phyloP scores from a whole-genome alignment of 2,113 vertebrate species.

The Equus quagga region DNA sequence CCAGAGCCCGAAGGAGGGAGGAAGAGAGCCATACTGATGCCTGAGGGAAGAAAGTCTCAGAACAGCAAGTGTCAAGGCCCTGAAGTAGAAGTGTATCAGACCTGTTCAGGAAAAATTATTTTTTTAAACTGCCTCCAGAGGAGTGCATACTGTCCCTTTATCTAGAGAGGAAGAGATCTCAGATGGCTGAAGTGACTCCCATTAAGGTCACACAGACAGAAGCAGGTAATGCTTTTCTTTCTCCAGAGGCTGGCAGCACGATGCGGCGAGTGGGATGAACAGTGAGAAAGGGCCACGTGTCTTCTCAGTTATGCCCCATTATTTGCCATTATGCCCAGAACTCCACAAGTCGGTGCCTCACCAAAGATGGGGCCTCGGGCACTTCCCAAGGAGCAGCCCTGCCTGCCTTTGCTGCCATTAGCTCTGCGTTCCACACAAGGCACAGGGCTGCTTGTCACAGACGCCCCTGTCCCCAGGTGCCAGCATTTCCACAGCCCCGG shows the following conservation, averaged over 20 bases:
- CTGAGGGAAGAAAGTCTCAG: neutral
- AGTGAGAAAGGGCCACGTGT: neutral
- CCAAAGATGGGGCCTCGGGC: neutral
- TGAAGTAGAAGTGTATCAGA: neutral
- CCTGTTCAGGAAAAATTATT: neutral
- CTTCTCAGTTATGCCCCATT: neutral
- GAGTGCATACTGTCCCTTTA: neutral
- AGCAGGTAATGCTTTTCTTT: neutral
- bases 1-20: neutral
- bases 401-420: neutral
- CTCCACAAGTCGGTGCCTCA: neutral
- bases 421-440: neutral
- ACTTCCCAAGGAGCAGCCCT: neutral
- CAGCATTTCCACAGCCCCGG: neutral
- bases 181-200: neutral
- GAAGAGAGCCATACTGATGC: neutral
- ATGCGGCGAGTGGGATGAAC: neutral
- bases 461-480: neutral
- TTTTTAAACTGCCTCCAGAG: neutral
- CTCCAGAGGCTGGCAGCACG: neutral
- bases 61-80: neutral
- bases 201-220: neutral
- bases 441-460: neutral
- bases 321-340: neutral
- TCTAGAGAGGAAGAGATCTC: neutral